A percentile compares a stretch with the other conserved stretches of the same genome.
These are phyloP conservation scores for Agrypnia vestita DNA, from an alignment of 1,140 invertebrate genomes.

Conservation along the genomic window DNA sequence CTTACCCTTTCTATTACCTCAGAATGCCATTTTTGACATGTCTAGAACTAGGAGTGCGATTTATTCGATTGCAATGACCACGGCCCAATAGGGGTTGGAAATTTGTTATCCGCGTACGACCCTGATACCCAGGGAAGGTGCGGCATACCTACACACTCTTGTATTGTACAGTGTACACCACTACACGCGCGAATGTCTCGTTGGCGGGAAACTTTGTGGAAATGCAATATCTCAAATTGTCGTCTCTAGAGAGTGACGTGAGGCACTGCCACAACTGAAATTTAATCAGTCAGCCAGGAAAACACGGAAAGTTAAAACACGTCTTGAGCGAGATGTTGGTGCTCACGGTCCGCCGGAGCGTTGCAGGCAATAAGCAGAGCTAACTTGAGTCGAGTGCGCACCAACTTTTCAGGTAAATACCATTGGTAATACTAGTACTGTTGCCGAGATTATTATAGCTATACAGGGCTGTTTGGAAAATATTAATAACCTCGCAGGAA, in stretches of 20 bases:
- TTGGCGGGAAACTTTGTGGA: conserved; percentile 24
- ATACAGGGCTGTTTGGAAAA: no score
- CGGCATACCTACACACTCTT: background rate
- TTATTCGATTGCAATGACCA: no score
- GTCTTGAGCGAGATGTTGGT: conserved; percentile 14
- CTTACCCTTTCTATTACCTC: no score
- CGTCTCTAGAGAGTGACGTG: conserved; percentile 10
- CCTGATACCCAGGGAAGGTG: no score
- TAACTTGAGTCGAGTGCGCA: background rate
- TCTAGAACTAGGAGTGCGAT: no score
- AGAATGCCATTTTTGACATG: no score
- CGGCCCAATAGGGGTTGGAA: no score
- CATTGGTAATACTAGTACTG: no score
- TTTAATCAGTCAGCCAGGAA: conserved; percentile 42
- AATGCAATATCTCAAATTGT: conserved; percentile 47
- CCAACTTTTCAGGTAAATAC: no score
- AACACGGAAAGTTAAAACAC: conserved; percentile 7
- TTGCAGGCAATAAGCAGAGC: background rate
- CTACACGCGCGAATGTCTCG: conserved; percentile 4
- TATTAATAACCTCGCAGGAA: no score
- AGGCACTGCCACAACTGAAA: conserved; percentile 26
- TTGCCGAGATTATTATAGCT: no score
- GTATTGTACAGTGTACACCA: background rate
- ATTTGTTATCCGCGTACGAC: no score
- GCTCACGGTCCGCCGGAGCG: background rate